Base-by-base conservation (phyloP, 2,888 invertebrate genomes). In the Callimorpha dominula region DNA sequence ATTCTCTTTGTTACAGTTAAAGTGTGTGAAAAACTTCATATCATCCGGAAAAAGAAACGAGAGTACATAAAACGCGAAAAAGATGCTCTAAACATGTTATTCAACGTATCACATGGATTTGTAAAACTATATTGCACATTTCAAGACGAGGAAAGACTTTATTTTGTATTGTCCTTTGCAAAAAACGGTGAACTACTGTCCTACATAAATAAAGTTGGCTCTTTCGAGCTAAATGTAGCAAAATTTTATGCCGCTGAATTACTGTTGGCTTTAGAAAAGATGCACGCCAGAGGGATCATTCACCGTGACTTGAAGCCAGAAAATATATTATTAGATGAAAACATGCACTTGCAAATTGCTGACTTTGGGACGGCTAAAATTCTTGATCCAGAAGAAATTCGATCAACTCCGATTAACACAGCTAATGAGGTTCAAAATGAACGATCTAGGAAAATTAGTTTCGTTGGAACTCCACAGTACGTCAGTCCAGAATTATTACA, bases 401-500 rank as follows among this genome's bases (percentile, higher is more conserved):
- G 88, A 73, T 84, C 87, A 9, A 85, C 89, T 72, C 76, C 86
- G 11, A 86, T 86, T 42, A 86, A 83, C 57, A 77, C 85, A 72
- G 92, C 92, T 60, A 93, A 93, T 70, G 93, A 95, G 75, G 86
- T 87, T 69, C 90, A 92, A 81, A 93, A 92, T 83, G 93, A 94
- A 74, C 94, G 96, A 72, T 95, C 96, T 82, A 96, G 98, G 75
- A 97, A 97, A 85, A 97, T 97, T 87, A 98, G 98, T 91, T 99
- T 99, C 93, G 99, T 99, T 17, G 99, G 99, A 68, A 99, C 99
- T 15, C 99, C 99, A 4, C 99, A 99, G 91, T 99, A 99, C 93
- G 99, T 99, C 0, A 99, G 99, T 73, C 99, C 99, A 4, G 99
- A 99, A 95, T 97, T 99, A 78, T 96, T 99, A 69, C 98, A 97